Percentiles rank a stretch among this genome's conserved stretches.
Conservation (phyloP, 2,113 vertebrate species). For the Recurvirostra avosetta region DNA sequence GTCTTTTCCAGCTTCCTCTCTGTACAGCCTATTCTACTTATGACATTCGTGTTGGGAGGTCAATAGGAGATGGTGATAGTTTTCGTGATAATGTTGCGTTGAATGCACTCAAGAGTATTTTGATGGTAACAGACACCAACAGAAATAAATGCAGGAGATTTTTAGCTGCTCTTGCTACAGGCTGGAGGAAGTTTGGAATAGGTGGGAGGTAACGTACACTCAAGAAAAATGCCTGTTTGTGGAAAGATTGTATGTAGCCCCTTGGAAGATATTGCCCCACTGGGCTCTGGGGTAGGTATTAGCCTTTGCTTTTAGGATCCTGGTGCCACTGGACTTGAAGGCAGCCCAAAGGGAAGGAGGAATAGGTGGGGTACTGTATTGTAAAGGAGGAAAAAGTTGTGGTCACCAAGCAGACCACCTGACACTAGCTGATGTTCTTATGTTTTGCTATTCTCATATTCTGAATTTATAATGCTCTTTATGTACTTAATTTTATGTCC, state of each 20-base stretch:
- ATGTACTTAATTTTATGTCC: background rate
- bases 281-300: background rate
- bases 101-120: background rate
- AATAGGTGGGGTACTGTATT: background rate
- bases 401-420: background rate
- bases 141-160: background rate
- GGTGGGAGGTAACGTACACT: background rate
- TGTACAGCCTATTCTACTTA: background rate
- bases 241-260: background rate
- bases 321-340: background rate
- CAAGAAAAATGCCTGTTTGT: background rate
- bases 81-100: background rate
- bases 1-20: background rate
- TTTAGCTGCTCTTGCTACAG: background rate
- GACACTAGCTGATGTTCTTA: background rate
- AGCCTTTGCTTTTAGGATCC: background rate
- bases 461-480: background rate
- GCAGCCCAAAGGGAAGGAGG: background rate
- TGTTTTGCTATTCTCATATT: background rate
- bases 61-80: background rate
- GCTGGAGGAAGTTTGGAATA: background rate
- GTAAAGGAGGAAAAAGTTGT: background rate
- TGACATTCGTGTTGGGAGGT: background rate
- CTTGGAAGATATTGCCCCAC: background rate
- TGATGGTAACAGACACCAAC: background rate